These are phyloP conservation scores for Keiferia lycopersicella DNA, from an alignment of 2,888 invertebrate species.

Conservation along the genomic window DNA sequence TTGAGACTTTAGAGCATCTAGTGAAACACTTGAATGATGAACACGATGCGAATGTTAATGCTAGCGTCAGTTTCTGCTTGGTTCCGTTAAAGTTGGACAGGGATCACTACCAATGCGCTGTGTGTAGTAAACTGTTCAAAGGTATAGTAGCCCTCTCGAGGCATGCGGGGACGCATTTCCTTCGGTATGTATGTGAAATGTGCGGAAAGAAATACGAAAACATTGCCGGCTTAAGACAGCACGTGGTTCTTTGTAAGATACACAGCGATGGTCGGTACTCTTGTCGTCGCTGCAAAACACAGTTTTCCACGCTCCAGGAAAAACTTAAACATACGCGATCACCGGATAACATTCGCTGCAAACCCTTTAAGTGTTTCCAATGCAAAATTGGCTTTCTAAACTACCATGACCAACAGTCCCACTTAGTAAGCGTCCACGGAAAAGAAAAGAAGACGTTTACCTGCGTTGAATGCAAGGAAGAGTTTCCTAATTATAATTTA, in stretches of 20 bases:
- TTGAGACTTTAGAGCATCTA: slow-evolving; percentile 28
- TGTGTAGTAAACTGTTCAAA: slow-evolving; percentile 32
- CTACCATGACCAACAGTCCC: slow-evolving; percentile 37
- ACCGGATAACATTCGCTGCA: not conserved
- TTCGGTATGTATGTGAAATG: slow-evolving; percentile 34
- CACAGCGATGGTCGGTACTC: not conserved
- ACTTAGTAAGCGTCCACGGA: slow-evolving; percentile 38
- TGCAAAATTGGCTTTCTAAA: slow-evolving; percentile 39
- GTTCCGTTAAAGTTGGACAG: slow-evolving; percentile 33
- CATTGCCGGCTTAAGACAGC: not conserved
- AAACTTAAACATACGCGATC: not conserved
- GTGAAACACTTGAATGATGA: slow-evolving; percentile 33
- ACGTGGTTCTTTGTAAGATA: not conserved
- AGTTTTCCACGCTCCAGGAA: slow-evolving; percentile 2
- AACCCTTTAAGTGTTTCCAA: slow-evolving; percentile 35
- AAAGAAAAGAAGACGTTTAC: slow-evolving; percentile 34
- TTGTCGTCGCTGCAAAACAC: not conserved
- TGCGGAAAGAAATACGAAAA: slow-evolving; percentile 32
- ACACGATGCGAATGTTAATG: slow-evolving; percentile 32
- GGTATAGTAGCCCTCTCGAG: slow-evolving; percentile 29
- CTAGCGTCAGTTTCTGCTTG: slow-evolving; percentile 28
- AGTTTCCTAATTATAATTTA: slow-evolving; percentile 33
- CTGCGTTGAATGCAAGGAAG: slow-evolving; percentile 38
- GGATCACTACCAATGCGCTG: slow-evolving; percentile 31
- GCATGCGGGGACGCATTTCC: slow-evolving; percentile 35